These are phyloP conservation scores for Gastracanthus pulcherrimus DNA, from an alignment of 2,888 invertebrate species.

Conservation along the genomic window DNA sequence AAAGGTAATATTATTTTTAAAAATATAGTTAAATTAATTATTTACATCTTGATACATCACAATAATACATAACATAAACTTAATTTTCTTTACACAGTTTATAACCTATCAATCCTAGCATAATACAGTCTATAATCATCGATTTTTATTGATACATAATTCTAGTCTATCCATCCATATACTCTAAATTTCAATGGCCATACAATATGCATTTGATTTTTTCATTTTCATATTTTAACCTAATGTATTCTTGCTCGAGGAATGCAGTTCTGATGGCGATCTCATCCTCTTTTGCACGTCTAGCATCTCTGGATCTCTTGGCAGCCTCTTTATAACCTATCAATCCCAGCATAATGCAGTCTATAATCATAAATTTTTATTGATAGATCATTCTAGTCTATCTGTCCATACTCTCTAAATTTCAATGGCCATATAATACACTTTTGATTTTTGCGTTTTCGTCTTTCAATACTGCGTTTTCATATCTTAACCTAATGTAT, in stretches of 20 bases:
- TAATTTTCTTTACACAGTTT: conserved; percentile 1
- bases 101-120: conserved; percentile 11
- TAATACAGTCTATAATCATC: conserved; percentile 3
- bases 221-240: too few species aligned
- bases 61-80: background rate
- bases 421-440: too few species aligned
- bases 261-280: too few species aligned
- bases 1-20: conserved; percentile 36
- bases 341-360: background rate
- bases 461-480: too few species aligned
- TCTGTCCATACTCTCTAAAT: background rate
- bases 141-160: background rate
- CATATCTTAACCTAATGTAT: too few species aligned
- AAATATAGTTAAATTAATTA: conserved; percentile 36
- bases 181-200: too few species aligned
- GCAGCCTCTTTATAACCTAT: conserved; percentile 23
- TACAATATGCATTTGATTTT: too few species aligned
- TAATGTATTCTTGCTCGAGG: too few species aligned
- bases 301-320: too few species aligned
- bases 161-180: background rate
- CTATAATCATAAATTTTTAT: conserved; percentile 1
- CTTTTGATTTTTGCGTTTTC: too few species aligned
- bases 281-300: too few species aligned
- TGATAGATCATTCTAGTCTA: background rate
- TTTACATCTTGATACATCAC: conserved; percentile 33